These are phyloP conservation scores for Trachelipus rathkii DNA, from an alignment of 1,140 invertebrate species.

Conservation along the genomic window DNA sequence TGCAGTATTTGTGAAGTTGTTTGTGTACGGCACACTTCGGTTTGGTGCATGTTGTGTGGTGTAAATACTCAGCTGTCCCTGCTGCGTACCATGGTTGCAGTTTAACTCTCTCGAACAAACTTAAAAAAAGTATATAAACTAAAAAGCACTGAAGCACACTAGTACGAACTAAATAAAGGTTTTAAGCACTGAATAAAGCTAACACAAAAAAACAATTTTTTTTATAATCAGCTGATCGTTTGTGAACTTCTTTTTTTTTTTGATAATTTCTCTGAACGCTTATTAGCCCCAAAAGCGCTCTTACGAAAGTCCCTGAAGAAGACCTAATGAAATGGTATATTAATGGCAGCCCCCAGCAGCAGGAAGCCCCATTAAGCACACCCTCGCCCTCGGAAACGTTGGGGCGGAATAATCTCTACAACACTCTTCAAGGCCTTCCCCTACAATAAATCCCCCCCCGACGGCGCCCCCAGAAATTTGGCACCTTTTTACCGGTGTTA, in stretches of 20 bases:
- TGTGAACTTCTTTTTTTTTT: neutral
- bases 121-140: conserved; percentile 15
- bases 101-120: no score
- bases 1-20: no score
- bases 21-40: no score
- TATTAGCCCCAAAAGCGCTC: neutral
- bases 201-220: no score
- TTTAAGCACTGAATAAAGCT: conserved; percentile 10
- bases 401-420: conserved; percentile 35
- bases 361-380: conserved; percentile 45
- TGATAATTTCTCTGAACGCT: neutral
- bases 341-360: conserved; percentile 26
- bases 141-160: conserved; percentile 26
- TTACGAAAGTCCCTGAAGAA: neutral
- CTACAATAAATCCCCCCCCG: neutral
- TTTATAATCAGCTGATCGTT: neutral
- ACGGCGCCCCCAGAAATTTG: neutral
- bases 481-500: neutral
- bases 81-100: no score
- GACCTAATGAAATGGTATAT: neutral
- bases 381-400: conserved; percentile 43
- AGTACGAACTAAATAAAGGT: neutral
- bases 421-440: neutral
- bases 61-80: no score
- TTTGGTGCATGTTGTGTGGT: no score